These are phyloP conservation scores for Buathra laborator DNA, from an alignment of 2,888 invertebrate genomes.

Conservation along the genomic window DNA sequence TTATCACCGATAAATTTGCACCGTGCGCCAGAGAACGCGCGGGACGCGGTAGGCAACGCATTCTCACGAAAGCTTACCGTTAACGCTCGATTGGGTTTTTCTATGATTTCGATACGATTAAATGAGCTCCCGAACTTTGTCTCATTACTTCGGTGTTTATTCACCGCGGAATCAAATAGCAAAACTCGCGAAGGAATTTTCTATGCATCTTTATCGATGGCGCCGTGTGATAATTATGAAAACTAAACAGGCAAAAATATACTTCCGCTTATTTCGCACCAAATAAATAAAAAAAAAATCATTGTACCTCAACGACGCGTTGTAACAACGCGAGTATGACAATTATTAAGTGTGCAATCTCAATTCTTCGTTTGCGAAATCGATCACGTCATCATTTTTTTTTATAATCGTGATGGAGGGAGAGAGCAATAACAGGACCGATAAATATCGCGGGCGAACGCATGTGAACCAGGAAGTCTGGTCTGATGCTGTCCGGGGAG, in stretches of 20 bases:
- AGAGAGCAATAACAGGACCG: not conserved
- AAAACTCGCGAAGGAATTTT: too few relatives aligned
- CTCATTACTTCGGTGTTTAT: not conserved
- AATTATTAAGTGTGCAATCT: not conserved
- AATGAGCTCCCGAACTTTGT: constrained; percentile 33
- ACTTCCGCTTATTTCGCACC: too few relatives aligned
- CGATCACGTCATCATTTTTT: constrained; percentile 1
- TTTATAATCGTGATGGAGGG: not conserved
- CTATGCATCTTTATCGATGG: too few relatives aligned
- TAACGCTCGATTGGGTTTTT: constrained; percentile 19
- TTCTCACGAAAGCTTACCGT: constrained; percentile 45
- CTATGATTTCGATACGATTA: constrained; percentile 50
- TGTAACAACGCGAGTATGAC: not conserved
- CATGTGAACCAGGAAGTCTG: constrained; percentile 25
- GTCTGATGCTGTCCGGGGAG: constrained; percentile 25
- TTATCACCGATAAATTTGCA: constrained; percentile 82
- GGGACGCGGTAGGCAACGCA: constrained; percentile 35
- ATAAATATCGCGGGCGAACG: constrained; percentile 21
- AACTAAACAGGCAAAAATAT: too few relatives aligned
- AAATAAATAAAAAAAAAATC: not conserved
- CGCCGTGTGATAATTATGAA: too few relatives aligned
- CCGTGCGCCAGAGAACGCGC: constrained; percentile 68
- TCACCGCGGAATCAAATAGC: not conserved
- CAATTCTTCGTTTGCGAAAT: constrained; percentile 3
- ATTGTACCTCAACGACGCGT: not conserved